Base-by-base conservation (phyloP, 2,113 vertebrate genomes). In the Eupsittula cactorum region DNA sequence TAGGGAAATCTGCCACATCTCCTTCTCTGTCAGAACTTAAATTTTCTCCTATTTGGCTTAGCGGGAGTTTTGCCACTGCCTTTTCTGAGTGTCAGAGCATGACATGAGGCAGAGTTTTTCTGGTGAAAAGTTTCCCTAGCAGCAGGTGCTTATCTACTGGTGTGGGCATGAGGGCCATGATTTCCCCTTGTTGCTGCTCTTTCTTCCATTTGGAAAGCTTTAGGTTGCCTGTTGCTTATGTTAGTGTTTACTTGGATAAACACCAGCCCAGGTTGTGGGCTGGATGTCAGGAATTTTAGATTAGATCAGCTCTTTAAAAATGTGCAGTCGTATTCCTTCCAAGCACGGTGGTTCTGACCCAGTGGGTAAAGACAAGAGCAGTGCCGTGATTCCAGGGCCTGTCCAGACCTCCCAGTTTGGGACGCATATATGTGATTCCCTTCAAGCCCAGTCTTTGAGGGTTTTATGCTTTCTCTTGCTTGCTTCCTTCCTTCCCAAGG, bases 131-230 rank as follows among this genome's bases (percentile, higher is more conserved):
- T 71, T 79, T 20, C 47, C 15, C 10, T 73, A 42, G 12, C 53
- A 78, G 31, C 53, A 92, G 73, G 35, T 95, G 31, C 12, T 9
- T 39, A 39, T n/a, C 47, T 31, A 28, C 57, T 79, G 31, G 24
- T 37, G 31, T 55, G 60, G 64, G 19, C 23, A 17, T 11, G 8
- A 16, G 6, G 6, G 2, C 13, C 0, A 0, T 27, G 37, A 41
- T 64, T 85, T 86, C 33, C 13, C 10, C 49, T 90, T 77, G 23
- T 31, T 0, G 0, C 21, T 1, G 3, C 16, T 86, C 41, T 31
- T 55, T 23, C 20, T 89, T 82, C 41, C 2, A 0, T 70, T 59
- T 64, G 46, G 53, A 85, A 67, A 76, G 13, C 28, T 41, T 64
- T 70, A 57, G 41, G 37, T 92, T 53, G 16, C 31, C 46, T 47